These are phyloP conservation scores for Tenodera sinensis DNA, from an alignment of 2,888 invertebrate species.

Conservation along the genomic window DNA sequence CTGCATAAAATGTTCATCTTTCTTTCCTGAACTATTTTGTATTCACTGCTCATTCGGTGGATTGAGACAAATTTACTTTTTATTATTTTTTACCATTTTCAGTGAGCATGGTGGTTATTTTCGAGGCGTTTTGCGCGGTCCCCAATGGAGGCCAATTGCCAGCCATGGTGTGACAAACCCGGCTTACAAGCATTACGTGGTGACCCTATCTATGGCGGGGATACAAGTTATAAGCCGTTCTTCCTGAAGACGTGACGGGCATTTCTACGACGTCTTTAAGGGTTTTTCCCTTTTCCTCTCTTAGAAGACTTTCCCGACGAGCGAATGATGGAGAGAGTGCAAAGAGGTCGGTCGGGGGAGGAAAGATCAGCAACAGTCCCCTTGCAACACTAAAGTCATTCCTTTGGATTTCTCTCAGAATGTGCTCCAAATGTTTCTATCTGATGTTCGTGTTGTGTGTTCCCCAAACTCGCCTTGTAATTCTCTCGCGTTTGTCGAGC, in stretches of 20 bases:
- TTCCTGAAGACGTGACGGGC: constrained; percentile 19
- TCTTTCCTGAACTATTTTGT: too few relatives aligned
- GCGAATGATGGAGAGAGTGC: neutral
- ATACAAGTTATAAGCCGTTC: constrained; percentile 45
- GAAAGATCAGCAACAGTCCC: neutral
- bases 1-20: too few relatives aligned
- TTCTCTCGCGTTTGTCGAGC: too few relatives aligned
- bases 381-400: neutral
- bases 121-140: neutral
- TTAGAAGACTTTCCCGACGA: neutral
- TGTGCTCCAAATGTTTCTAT: neutral
- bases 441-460: neutral
- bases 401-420: neutral
- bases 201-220: constrained; percentile 22
- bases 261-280: constrained; percentile 19
- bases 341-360: neutral
- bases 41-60: neutral
- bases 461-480: too few relatives aligned
- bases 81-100: neutral
- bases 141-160: neutral
- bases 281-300: neutral
- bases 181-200: constrained; percentile 2
- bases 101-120: neutral
- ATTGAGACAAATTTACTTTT: neutral
- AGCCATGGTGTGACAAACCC: neutral